Base-by-base conservation (phyloP, 2,797 vertebrate species). In the Holocentrus rufus region DNA sequence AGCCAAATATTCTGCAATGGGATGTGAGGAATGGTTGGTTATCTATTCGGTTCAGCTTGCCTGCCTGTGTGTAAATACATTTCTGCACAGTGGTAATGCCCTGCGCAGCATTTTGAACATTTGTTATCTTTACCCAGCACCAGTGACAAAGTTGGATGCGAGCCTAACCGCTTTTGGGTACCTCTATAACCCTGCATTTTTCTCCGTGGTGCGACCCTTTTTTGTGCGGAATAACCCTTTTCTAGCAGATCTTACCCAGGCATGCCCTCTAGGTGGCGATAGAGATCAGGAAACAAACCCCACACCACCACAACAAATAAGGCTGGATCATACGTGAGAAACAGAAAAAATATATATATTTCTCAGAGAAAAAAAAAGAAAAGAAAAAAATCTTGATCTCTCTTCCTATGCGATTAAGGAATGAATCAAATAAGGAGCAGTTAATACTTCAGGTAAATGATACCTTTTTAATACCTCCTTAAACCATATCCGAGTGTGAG, bases 221-320 rank as follows among this genome's bases (percentile, higher is more conserved):
- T 61, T 31, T 50, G 10, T 49, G 34, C 53, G 47, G 3, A 18
- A 57, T 31, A 36, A 23, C 60, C 67, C 52, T 55, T 18, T 15
- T 36, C 18, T 0, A 0, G 34, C 8, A 5, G 0, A 39, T 7
- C 4, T 1, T 9, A 39, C 10, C 69, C 58, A 7, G 6, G 8
- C 3, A 4, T 0, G 2, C 5, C 85, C 91, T 85, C 75, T 62
- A 74, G 90, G 85, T 86, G 90, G 89, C 27, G 83, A 79, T 81
- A 79, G 57, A 90, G 22, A 20, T 86, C 81, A 89, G 77, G 60
- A 64, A 65, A 82, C 61, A 55, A 27, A 34, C 14, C 46, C 39
- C 25, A 1, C 34, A 3, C n/a, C 9, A 11, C 17, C 8, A 42
- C 1, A 0, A 2, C 0, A 1, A 23, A 54, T n/a, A 5, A 14